Evolutionary conservation across 2,888 invertebrate genomes (phyloP).

Genomic region (Ichneumon xanthorius): DNA sequence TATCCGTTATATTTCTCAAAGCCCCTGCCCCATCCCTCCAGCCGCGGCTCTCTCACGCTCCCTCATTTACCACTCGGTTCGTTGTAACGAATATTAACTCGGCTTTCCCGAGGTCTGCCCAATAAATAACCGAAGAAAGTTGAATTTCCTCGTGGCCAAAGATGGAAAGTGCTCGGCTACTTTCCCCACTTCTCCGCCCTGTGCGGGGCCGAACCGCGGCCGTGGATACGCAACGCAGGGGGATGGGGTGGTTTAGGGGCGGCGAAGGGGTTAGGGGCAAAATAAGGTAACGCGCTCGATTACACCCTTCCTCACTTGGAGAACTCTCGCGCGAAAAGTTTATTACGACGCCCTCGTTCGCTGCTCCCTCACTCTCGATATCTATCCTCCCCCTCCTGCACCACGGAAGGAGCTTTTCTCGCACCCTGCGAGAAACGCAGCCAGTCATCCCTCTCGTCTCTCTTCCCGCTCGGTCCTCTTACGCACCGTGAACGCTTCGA

Average conservation of each 20-base stretch:
- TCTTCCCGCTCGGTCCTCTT: slow-evolving; percentile 45
- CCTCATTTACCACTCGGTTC: slow-evolving; percentile 43
- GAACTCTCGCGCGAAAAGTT: slow-evolving; percentile 77
- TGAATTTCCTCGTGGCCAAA: slow-evolving; percentile 69
- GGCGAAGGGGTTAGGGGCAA: slow-evolving; percentile 62
- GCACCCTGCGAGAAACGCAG: slow-evolving; percentile 27
- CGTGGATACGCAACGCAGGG: slow-evolving; percentile 13
- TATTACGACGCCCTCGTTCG: slow-evolving; percentile 74
- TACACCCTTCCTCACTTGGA: slow-evolving; percentile 78
- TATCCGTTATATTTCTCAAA: slow-evolving; percentile 31
- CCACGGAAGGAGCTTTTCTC: slow-evolving; percentile 38
- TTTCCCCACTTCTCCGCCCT: slow-evolving; percentile 62
- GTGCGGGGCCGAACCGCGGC: slow-evolving; percentile 51
- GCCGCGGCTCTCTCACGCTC: slow-evolving; percentile 22
- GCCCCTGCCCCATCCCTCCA: slow-evolving; percentile 6
- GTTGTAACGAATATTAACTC: slow-evolving; percentile 75
- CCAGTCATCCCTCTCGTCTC: slow-evolving; percentile 37
- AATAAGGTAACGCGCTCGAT: slow-evolving; percentile 77
- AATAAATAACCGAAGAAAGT: slow-evolving; percentile 78
- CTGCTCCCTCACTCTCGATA: slow-evolving; percentile 63
- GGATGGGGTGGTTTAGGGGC: neutral
- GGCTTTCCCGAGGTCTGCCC: slow-evolving; percentile 70
- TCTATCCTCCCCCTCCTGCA: slow-evolving; percentile 46
- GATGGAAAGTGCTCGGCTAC: slow-evolving; percentile 58
- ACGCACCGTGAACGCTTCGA: slow-evolving; percentile 55